Base-by-base conservation (phyloP, 2,797 vertebrate species). In the Phoeniculus purpureus region DNA sequence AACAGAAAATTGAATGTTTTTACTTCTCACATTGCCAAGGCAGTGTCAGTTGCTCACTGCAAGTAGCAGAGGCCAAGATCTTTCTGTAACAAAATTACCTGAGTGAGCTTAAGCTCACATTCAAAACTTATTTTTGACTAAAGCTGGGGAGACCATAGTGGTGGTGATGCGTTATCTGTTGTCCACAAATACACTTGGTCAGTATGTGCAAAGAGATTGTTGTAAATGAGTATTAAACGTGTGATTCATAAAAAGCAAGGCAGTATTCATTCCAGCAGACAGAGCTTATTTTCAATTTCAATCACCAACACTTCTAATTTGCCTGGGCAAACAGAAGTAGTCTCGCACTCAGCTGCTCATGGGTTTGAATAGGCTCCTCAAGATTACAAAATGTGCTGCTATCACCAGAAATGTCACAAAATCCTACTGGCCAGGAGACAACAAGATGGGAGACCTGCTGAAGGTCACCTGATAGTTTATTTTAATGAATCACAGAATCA, bases 211-310 rank as follows among this genome's bases (percentile, higher is more conserved):
- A 54, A 81, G 32, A 9, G 31, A 25, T 88, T 40, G 60, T 87
- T 84, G 70, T 66, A 90, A 84, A 90, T 56, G 4, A 91, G 71
- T 76, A 86, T 62, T 84, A 73, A 81, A 88, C 27, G 64, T 73
- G 40, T 73, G 51, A 60, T 73, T 90, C 91, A 84, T 40, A 25
- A 66, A 43, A 75, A 77, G 29, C 11, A 68, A 75, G 50, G 64
- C 83, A 77, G 23, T 40, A 74, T 48, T 70, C 71, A 80, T 67
- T 82, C 61, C 20, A 16, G 12, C 31, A 94, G 66, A 43, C 26
- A 68, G 25, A 37, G 40, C 34, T 85, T 55, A 72, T 68, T 87
- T 87, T 40, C 70, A 51, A 81, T 86, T 83, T 88, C 93, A 89
- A 5, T 83, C 55, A 87, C 40, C 77, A 79, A n/a, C 59, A 56